Evolutionary conservation across 1,140 invertebrate genomes (phyloP).

Genomic region (Listronotus bonariensis): DNA sequence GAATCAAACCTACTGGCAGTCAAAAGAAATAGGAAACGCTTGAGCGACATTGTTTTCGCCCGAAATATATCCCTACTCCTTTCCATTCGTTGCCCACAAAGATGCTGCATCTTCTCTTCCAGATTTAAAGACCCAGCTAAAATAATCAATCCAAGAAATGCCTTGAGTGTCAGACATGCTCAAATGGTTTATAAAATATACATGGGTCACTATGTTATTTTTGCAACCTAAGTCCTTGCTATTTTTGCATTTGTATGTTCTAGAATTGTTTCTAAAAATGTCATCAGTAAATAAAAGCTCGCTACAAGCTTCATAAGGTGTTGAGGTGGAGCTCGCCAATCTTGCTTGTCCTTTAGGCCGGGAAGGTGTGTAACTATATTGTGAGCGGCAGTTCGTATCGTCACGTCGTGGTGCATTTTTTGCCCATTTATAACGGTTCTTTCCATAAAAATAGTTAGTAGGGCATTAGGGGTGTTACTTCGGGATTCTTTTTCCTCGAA

Average conservation of each 20-base stretch:
- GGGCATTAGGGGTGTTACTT: too few relatives aligned
- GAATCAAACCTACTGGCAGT: conserved; percentile 25
- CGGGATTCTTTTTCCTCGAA: too few relatives aligned
- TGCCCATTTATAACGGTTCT: conserved; percentile 11
- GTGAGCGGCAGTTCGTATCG: conserved; percentile 3
- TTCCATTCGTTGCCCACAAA: conserved; percentile 27
- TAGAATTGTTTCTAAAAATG: conserved; percentile 17
- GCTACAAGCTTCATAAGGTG: conserved; percentile 8
- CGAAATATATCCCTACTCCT: conserved; percentile 24
- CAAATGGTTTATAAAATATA: conserved; percentile 8
- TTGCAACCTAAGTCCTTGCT: not conserved
- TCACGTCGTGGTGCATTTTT: conserved; percentile 16
- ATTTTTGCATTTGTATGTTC: conserved; percentile 26
- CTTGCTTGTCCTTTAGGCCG: conserved; percentile 19
- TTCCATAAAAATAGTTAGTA: conserved; percentile 12
- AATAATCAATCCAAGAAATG: conserved; percentile 19
- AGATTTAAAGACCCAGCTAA: conserved; percentile 27
- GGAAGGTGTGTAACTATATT: conserved; percentile 23
- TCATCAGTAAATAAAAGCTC: conserved; percentile 13
- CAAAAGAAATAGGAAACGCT: conserved; percentile 25
- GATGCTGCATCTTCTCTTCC: not conserved
- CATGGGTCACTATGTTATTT: conserved; percentile 10
- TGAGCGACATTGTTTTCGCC: conserved; percentile 24
- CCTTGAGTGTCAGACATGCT: conserved; percentile 14
- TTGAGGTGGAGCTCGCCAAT: not conserved